Percentiles rank a stretch among this genome's conserved stretches.
These are phyloP conservation scores for Campylomormyrus tamandua DNA, from an alignment of 2,113 vertebrate genomes.

Conservation along the genomic window DNA sequence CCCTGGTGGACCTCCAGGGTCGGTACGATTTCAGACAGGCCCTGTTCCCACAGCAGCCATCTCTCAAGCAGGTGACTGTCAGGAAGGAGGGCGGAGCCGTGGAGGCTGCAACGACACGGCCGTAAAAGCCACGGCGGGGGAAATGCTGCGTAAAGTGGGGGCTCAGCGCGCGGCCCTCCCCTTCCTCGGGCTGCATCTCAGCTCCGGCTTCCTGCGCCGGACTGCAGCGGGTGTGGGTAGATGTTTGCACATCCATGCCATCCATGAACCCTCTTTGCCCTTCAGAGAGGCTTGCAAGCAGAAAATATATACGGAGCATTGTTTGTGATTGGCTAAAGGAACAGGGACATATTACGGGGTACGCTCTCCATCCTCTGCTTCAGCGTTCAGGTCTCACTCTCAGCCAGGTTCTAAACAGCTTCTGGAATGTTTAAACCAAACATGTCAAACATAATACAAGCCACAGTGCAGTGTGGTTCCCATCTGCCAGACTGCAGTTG, in stretches of 20 bases:
- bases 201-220: not conserved
- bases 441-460: not conserved
- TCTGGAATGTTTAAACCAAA: not conserved
- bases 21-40: not conserved
- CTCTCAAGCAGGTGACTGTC: not conserved
- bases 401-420: not conserved
- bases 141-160: constrained; percentile 6
- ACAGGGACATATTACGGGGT: not conserved
- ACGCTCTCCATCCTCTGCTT: not conserved
- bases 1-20: not conserved
- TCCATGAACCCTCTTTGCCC: not conserved
- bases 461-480: not conserved
- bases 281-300: not conserved
- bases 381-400: not conserved
- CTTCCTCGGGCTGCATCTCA: not conserved
- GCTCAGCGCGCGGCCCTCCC: not conserved
- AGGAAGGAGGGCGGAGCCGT: not conserved
- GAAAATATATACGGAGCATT: not conserved
- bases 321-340: not conserved
- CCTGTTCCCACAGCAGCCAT: not conserved
- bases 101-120: not conserved
- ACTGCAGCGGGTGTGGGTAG: not conserved
- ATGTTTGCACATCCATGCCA: not conserved
- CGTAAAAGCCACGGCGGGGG: not conserved
- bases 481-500: not conserved